Percentiles rank a stretch among this genome's conserved stretches.
Evolutionary conservation across 2,797 vertebrate genomes (phyloP).

Genomic region (Phrynocephalus vlangalii): DNA sequence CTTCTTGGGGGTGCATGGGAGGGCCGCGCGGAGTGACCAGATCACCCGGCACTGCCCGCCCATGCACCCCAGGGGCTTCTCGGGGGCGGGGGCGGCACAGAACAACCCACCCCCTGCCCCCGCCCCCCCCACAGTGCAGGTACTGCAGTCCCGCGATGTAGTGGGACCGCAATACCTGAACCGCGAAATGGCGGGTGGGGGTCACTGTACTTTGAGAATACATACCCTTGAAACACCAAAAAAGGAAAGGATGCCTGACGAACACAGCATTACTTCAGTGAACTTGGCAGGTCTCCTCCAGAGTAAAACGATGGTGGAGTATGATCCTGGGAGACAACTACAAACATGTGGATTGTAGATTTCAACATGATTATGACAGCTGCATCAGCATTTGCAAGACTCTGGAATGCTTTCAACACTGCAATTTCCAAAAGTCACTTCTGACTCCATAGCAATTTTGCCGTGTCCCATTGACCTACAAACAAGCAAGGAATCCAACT

Average conservation of each 20-base stretch:
- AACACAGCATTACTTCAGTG: not conserved
- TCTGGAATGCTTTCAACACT: not conserved
- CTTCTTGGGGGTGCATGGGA: no score
- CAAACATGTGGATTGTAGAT: not conserved
- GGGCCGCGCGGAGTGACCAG: no score
- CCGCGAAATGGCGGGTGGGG: no score
- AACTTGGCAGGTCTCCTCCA: not conserved
- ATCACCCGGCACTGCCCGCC: no score
- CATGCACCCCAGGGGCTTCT: no score
- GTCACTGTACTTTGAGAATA: not conserved
- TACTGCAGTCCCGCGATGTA: no score
- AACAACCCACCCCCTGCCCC: no score
- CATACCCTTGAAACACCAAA: not conserved
- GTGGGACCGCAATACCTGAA: no score
- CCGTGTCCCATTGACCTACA: conserved; percentile 23
- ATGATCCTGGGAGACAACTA: not conserved
- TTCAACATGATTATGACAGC: not conserved
- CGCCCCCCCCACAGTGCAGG: no score
- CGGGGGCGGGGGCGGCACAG: no score
- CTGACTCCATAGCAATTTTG: conserved; percentile 3
- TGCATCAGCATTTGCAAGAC: not conserved
- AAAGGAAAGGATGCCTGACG: not conserved
- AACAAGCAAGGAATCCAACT: not conserved
- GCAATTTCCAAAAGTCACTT: not conserved
- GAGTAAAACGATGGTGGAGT: not conserved